phyloP scores from a whole-genome alignment of 2,888 invertebrate genomes.

The Tetheella fluctuosa region DNA sequence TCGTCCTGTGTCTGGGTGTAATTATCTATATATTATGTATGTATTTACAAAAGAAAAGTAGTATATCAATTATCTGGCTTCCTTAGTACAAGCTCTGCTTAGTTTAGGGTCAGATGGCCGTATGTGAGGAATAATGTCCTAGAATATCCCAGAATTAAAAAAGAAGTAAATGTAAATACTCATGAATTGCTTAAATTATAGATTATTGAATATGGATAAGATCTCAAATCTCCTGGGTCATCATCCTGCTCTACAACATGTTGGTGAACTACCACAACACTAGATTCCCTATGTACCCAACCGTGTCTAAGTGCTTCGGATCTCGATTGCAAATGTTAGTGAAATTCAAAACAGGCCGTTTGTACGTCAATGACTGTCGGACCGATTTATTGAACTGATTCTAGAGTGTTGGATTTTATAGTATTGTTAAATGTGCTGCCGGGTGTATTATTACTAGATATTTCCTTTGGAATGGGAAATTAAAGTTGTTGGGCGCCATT shows the following conservation, averaged over 20 bases:
- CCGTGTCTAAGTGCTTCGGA: slow-evolving; percentile 76
- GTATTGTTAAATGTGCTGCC: slow-evolving; percentile 31
- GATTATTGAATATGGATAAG: no score
- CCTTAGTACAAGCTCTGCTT: no score
- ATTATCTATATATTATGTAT: no score
- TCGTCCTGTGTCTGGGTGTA: no score
- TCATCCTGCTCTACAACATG: not conserved
- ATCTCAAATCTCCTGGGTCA: no score
- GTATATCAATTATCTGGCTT: no score
- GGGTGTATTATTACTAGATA: slow-evolving; percentile 16
- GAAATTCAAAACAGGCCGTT: slow-evolving; percentile 81
- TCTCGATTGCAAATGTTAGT: slow-evolving; percentile 73
- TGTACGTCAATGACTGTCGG: slow-evolving; percentile 64
- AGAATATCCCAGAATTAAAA: no score
- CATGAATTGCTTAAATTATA: no score
- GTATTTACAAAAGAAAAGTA: no score
- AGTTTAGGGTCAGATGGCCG: no score
- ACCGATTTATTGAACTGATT: slow-evolving; percentile 73
- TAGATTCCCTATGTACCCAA: slow-evolving; percentile 55
- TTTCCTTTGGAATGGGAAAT: not conserved
- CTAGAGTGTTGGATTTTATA: slow-evolving; percentile 57
- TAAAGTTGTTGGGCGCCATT: not conserved
- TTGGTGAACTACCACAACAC: slow-evolving; percentile 23
- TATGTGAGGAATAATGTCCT: no score
- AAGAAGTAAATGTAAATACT: no score